Percentiles rank a stretch among this genome's conserved stretches.
phyloP scores from a whole-genome alignment of 2,797 vertebrate genomes.

The Mareca penelope region DNA sequence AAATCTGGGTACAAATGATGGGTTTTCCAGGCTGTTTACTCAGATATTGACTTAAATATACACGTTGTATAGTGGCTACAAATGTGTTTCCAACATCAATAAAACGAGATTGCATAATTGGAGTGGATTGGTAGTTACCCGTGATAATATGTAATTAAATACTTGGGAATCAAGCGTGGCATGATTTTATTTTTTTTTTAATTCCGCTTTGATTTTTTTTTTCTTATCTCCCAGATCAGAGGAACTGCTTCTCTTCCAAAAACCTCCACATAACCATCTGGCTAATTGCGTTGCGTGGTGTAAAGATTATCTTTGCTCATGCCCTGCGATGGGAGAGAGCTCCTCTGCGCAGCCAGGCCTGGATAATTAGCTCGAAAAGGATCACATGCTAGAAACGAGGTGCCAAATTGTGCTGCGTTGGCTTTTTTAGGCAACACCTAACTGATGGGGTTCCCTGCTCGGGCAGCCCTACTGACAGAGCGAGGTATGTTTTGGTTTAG shows the following conservation, averaged over 20 bases:
- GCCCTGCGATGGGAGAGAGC: not conserved
- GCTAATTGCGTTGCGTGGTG: constrained; percentile 28
- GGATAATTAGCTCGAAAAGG: constrained; percentile 13
- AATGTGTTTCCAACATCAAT: constrained; percentile 26
- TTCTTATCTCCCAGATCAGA: constrained; percentile 10
- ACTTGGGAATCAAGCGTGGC: constrained; percentile 22
- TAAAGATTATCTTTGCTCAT: constrained; percentile 20
- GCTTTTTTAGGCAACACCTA: not conserved
- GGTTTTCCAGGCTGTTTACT: constrained; percentile 30
- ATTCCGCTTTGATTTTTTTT: constrained; percentile 10
- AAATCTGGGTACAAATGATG: constrained; percentile 24
- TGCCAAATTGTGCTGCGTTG: not conserved
- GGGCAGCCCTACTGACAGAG: not conserved
- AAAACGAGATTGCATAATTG: constrained; percentile 19
- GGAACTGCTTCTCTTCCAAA: constrained; percentile 35
- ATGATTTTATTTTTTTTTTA: not conserved
- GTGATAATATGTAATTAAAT: constrained; percentile 34
- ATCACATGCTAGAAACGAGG: not conserved
- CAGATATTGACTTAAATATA: constrained; percentile 35
- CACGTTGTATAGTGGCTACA: not conserved
- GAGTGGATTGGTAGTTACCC: not conserved
- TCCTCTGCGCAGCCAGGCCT: not conserved
- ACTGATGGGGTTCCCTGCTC: not conserved
- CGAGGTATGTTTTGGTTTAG: not conserved
- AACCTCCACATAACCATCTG: constrained; percentile 43